These are phyloP conservation scores for Ormyrus thymus DNA, from an alignment of 2,888 invertebrate species.

Conservation along the genomic window DNA sequence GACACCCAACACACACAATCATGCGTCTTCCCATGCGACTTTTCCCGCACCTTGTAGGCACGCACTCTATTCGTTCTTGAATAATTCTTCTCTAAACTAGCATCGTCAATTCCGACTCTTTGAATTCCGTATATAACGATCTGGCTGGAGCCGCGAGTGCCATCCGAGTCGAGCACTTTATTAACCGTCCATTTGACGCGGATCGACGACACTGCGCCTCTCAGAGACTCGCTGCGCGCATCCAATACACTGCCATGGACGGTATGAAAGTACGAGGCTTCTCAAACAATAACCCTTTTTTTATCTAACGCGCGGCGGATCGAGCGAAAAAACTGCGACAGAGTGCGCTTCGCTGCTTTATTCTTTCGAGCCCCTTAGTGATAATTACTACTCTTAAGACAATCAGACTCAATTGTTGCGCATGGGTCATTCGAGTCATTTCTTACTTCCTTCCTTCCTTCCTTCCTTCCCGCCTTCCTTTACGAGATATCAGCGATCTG, in stretches of 20 bases:
- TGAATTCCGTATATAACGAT: no score
- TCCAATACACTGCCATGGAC: slow-evolving; percentile 21
- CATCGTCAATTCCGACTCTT: no score
- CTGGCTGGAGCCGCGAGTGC: neutral
- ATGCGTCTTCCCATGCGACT: slow-evolving; percentile 66
- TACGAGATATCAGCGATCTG: slow-evolving; percentile 5
- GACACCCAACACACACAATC: slow-evolving; percentile 59
- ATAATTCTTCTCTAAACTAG: no score
- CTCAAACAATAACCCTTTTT: no score
- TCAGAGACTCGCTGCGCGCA: neutral
- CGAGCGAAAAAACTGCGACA: no score
- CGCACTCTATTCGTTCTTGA: no score
- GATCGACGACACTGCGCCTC: no score
- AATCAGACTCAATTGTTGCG: slow-evolving; percentile 71
- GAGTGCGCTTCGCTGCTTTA: no score
- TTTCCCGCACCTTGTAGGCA: slow-evolving; percentile 32
- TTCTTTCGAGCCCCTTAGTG: no score
- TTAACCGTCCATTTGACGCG: slow-evolving; percentile 28
- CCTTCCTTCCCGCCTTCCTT: neutral
- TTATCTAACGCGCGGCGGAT: no score
- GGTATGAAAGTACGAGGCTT: neutral
- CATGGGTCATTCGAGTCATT: slow-evolving; percentile 21
- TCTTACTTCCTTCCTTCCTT: neutral
- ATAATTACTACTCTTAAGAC: slow-evolving; percentile 73
- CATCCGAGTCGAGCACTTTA: neutral